Evolutionary conservation across 2,113 vertebrate genomes (phyloP), one percentile per base, ranked within the genome.

Genomic region (Barnardius zonarius): DNA sequence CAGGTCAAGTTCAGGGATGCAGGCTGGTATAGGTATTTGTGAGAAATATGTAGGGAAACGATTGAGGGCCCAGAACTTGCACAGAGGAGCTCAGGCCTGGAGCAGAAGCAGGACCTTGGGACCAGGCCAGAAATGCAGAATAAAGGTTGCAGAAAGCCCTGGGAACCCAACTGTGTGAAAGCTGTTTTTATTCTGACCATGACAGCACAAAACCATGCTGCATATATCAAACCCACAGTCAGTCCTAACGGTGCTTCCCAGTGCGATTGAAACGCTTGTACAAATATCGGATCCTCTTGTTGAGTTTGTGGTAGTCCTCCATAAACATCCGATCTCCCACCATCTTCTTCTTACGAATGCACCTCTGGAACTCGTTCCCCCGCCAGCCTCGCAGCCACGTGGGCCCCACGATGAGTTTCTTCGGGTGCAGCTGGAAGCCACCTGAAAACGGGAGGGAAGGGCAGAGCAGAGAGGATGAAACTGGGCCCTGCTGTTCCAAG

Each of bases 361-460:
- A 98, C 23, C 99, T 98, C 97, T 99, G 98, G 93, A 99, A 95
- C 93, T 99, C 99, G 6, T 99, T 99, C 22, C 99, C 99, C 55
- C 84, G 97, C 98, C 99, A 99, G 64, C 97, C 99, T 52, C 97
- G 98, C 92, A 99, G 86, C 99, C 99, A 99, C n/a, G 14, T 69
- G 6, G 99, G 99, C 9, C 98, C 99, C 10, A 24, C 13, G 25
- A 99, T 99, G 66, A 99, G 94, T 67, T 98, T 97, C 97, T 98
- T 99, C 2, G 99, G 99, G 66, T 99, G 99, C 16, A 97, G 97
- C 93, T 98, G 98, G 92, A 99, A 99, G 73, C 98, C 98, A 5
- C 99, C 99, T 99, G 96, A 46, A 10, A 41, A 85, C 0, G 18
- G 37, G 10, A 64, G 18, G 13, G 20, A 15, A 59, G 13, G 9